phyloP scores from a whole-genome alignment of 1,140 invertebrate species.

The Parapsyche elsis region DNA sequence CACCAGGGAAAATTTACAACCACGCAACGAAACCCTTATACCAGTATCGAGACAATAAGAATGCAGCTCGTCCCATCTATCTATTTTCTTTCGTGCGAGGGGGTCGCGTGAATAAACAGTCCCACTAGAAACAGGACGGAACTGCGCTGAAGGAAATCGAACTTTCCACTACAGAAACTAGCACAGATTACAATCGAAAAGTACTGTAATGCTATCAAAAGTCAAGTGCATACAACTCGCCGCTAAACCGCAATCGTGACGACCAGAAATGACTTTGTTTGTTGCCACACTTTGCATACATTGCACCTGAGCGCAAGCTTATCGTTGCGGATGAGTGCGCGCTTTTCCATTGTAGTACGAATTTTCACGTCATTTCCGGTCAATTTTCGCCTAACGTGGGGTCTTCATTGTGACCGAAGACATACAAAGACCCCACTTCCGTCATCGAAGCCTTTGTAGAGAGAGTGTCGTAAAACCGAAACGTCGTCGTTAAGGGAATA shows the following conservation, averaged over 20 bases:
- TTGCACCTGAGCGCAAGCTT: background rate
- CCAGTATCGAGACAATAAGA: background rate
- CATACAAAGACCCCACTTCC: no score
- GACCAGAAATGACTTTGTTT: no score
- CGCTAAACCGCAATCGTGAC: no score
- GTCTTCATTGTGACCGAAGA: background rate
- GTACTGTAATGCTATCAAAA: no score
- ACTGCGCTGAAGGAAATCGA: no score
- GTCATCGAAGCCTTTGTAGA: background rate
- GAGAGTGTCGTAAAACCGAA: background rate
- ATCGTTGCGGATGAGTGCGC: background rate
- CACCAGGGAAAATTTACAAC: slow-evolving; percentile 5
- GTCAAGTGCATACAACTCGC: no score
- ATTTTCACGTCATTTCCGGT: slow-evolving; percentile 5
- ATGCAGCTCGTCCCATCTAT: background rate
- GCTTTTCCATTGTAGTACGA: background rate
- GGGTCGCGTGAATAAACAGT: background rate
- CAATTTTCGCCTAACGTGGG: background rate
- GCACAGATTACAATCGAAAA: no score
- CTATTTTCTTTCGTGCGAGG: background rate
- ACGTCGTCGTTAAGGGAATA: background rate
- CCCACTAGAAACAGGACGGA: no score
- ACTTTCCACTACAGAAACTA: no score
- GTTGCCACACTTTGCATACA: no score
- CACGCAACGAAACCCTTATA: background rate